Evolutionary conservation across 1,140 invertebrate genomes (phyloP), one percentile per base, ranked within the genome.

Genomic region (Stegodyphus dumicola): DNA sequence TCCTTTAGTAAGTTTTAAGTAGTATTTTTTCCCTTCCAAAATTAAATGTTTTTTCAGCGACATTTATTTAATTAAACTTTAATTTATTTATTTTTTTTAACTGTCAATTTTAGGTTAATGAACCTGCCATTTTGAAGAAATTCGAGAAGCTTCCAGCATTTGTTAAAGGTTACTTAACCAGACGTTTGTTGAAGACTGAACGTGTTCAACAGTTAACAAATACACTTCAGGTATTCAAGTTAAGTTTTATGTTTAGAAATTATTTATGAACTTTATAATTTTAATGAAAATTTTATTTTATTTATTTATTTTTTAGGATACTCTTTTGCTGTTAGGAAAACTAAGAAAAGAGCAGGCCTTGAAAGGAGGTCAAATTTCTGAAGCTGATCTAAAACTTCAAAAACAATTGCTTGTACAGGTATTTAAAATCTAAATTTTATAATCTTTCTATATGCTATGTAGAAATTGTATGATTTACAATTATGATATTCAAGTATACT

Each of bases 141-240:
- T 92, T 91, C 89, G 89, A 90, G 54, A 88, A 88, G 73, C 79
- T 97, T 79, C 93, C 93, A 86, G 95, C 96, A 48, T 92, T 92
- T 88, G 93, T 92, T n/a, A 94, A 93, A 89, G 96, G 96, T 5
- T 97, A 93, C 90, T 91, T 97, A 77, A 93, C 94, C 53, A 93
- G 96, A 66, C 93, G 95, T 86, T 91, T 97, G 64, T 93, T 97
- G 90, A 92, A 91, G 77, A 96, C 95, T 2, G 94, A 95, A 89
- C 94, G 94, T 88, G 94, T 97, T 5, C 94, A 95, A 89, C 91
- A 92, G 60, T 92, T 96, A 15, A 95, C 96, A 1, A 77, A 75
- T 74, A 87, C 85, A 13, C 80, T 88, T 54, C 7, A 71, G 54
- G 87, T 85, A 75, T n/a, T 53, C 10, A 15, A 53, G 15, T 60